phyloP scores from a whole-genome alignment of 2,113 vertebrate genomes.

The Nannobrachium achirus region DNA sequence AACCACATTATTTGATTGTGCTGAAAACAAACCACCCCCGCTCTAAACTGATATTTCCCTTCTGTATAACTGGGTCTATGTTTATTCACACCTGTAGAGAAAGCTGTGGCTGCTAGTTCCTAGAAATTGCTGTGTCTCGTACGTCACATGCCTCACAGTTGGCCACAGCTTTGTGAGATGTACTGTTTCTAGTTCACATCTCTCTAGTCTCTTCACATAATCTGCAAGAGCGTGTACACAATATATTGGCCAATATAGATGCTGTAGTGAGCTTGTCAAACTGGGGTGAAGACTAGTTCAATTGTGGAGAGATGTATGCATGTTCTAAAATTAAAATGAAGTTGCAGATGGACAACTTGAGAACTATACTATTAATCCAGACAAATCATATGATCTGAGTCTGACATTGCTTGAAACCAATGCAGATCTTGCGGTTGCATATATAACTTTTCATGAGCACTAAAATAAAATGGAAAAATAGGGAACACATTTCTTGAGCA shows the following conservation, averaged over 20 bases:
- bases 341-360: too few relatives aligned
- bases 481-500: too few relatives aligned
- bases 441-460: too few relatives aligned
- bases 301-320: too few relatives aligned
- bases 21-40: neutral
- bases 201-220: too few relatives aligned
- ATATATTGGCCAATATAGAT: neutral
- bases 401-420: too few relatives aligned
- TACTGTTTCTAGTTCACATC: neutral
- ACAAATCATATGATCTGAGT: too few relatives aligned
- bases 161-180: slow-evolving; percentile 16
- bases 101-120: slow-evolving; percentile 45
- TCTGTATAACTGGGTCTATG: neutral
- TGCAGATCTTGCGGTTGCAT: too few relatives aligned
- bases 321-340: too few relatives aligned
- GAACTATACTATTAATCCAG: too few relatives aligned
- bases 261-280: slow-evolving; percentile 24
- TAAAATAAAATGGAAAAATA: too few relatives aligned
- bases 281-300: slow-evolving; percentile 38
- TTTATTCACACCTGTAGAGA: slow-evolving; percentile 31
- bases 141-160: slow-evolving; percentile 14
- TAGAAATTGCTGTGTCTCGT: slow-evolving; percentile 49
- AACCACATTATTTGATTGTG: neutral
- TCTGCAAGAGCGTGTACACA: slow-evolving; percentile 42
- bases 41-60: neutral